phyloP scores from a whole-genome alignment of 1,140 invertebrate species.

The Globodera rostochiensis region DNA sequence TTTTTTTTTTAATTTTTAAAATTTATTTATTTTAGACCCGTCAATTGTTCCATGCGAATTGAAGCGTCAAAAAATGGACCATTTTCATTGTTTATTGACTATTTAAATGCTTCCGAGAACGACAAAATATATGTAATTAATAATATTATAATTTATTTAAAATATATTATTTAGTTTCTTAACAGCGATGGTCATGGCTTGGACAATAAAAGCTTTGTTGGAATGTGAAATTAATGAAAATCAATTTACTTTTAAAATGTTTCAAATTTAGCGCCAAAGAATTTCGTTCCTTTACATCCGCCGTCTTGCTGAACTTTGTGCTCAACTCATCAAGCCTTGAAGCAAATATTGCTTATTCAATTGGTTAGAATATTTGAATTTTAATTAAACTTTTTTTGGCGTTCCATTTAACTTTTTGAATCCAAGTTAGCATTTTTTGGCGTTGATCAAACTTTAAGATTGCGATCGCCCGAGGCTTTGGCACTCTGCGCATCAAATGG shows the following conservation, averaged over 20 bases:
- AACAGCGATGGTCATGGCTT: neutral
- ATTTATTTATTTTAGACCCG: neutral
- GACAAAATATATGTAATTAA: neutral
- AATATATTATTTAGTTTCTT: neutral
- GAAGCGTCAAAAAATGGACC: neutral
- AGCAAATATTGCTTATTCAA: neutral
- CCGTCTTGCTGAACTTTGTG: neutral
- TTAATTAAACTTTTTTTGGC: neutral
- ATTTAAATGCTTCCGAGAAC: neutral
- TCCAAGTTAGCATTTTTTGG: neutral
- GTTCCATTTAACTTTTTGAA: neutral
- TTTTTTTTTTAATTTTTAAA: neutral
- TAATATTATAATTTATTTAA: neutral
- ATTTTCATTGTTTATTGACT: neutral
- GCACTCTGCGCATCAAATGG: neutral
- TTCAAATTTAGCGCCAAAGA: neutral
- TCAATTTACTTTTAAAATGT: neutral
- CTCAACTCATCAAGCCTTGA: neutral
- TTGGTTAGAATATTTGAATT: neutral
- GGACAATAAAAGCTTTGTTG: neutral
- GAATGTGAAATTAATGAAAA: neutral
- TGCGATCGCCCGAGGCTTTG: neutral
- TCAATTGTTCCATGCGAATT: neutral
- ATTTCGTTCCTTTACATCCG: neutral
- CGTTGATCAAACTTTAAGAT: neutral